These are phyloP conservation scores for Chunga burmeisteri DNA, from an alignment of 2,113 vertebrate genomes.

Conservation along the genomic window DNA sequence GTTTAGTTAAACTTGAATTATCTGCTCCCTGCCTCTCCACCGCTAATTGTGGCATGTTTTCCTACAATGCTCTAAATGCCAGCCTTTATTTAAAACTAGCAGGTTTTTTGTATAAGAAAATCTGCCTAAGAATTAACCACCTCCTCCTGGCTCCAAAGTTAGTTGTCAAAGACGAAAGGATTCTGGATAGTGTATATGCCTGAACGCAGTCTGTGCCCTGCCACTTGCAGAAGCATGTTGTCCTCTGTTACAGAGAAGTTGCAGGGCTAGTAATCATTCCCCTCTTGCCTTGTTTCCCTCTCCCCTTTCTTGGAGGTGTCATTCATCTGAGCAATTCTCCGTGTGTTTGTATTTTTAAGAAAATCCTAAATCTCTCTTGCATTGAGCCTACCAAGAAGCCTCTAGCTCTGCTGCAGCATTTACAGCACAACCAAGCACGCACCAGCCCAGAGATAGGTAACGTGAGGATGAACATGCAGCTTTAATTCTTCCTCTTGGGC, in stretches of 20 bases:
- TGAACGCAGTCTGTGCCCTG: not conserved
- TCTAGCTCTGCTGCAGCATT: not conserved
- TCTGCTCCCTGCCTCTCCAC: not conserved
- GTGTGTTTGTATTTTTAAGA: not conserved
- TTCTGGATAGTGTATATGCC: not conserved
- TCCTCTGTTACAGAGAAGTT: not conserved
- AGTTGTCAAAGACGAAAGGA: not conserved
- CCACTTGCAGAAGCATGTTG: not conserved
- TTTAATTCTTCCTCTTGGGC: not conserved
- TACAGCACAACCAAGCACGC: not conserved
- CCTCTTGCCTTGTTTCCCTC: not conserved
- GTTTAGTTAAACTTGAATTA: conserved; percentile 55
- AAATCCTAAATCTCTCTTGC: not conserved
- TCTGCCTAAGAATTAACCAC: not conserved
- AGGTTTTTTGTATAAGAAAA: not conserved
- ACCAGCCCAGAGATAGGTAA: not conserved
- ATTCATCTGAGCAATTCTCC: not conserved
- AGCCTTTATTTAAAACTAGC: not conserved
- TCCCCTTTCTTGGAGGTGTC: not conserved
- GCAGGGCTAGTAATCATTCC: not conserved
- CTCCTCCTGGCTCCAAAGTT: fast-evolving
- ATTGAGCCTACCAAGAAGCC: not conserved
- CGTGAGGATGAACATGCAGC: not conserved
- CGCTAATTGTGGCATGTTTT: not conserved
- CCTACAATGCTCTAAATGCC: not conserved